Percentiles rank a stretch among this genome's conserved stretches.
Evolutionary conservation across 2,797 vertebrate genomes (phyloP).

Genomic region (Sandelia bainsii): DNA sequence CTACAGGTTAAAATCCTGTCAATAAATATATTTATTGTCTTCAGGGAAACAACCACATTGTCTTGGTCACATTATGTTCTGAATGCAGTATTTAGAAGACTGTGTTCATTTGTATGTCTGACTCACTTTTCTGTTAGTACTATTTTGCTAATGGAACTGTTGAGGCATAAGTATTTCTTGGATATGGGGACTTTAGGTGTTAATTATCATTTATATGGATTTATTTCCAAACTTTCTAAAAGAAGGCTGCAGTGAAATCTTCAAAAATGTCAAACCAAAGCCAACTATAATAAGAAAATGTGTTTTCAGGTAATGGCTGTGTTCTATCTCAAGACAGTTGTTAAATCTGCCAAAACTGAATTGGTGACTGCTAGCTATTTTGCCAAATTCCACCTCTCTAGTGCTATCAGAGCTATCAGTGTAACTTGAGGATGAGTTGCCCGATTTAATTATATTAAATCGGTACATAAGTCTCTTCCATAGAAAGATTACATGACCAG

Average conservation of each 20-base stretch:
- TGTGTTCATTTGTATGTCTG: background rate
- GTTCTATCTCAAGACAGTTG: conserved; percentile 12
- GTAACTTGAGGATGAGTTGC: background rate
- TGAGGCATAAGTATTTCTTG: conserved; percentile 4
- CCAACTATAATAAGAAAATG: conserved; percentile 9
- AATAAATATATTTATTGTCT: conserved; percentile 80
- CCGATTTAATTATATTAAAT: background rate
- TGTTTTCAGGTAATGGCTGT: conserved; percentile 24
- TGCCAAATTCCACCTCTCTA: conserved; percentile 60
- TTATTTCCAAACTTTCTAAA: conserved; percentile 18
- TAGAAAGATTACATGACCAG: background rate
- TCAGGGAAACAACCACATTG: conserved; percentile 51
- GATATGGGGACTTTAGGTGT: conserved; percentile 14
- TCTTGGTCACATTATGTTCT: conserved; percentile 51
- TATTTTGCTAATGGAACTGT: conserved; percentile 8
- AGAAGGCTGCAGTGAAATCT: conserved; percentile 14
- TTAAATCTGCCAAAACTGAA: conserved; percentile 49
- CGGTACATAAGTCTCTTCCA: conserved; percentile 23
- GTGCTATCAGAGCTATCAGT: conserved; percentile 37
- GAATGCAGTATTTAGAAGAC: conserved; percentile 13
- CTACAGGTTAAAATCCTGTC: conserved; percentile 82
- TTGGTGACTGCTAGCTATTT: conserved; percentile 45
- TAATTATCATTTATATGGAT: conserved; percentile 9
- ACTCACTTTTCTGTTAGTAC: conserved; percentile 8
- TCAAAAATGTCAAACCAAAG: conserved; percentile 19